Percentiles rank a stretch among this genome's conserved stretches.
Conservation (phyloP, 2,888 invertebrate genomes). For the Cyrtodaria siliqua region DNA sequence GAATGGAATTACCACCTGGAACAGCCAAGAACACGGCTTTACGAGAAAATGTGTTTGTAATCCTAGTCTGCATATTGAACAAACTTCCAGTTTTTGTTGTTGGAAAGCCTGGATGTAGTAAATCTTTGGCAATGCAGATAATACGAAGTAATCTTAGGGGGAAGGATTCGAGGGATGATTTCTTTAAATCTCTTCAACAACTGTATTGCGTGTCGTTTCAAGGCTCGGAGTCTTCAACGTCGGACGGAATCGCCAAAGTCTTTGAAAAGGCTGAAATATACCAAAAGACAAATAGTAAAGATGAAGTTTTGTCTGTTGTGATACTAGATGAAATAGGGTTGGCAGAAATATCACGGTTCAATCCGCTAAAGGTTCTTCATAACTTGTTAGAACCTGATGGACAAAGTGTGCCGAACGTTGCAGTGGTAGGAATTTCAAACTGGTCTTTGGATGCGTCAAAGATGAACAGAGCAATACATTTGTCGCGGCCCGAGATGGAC, state of each 20-base stretch:
- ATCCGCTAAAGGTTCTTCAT: conserved; percentile 77
- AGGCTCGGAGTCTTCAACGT: conserved; percentile 77
- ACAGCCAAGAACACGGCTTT: no score
- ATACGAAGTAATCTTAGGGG: no score
- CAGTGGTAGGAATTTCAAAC: no score
- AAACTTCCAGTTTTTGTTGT: conserved; percentile 73
- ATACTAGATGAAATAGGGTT: no score
- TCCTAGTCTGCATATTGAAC: no score
- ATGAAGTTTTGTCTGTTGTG: no score
- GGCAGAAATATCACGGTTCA: no score
- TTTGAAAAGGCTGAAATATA: conserved; percentile 74
- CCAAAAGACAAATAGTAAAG: conserved; percentile 55
- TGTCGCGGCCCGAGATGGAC: conserved; percentile 75
- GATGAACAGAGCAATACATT: no score
- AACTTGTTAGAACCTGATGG: conserved; percentile 71
- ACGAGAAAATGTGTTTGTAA: conserved; percentile 74
- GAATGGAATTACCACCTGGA: conserved; percentile 72
- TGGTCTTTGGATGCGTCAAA: no score
- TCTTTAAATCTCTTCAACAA: conserved; percentile 66
- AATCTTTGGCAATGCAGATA: no score
- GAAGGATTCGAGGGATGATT: conserved; percentile 69
- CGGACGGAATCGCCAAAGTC: conserved; percentile 75
- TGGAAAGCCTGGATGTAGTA: conserved; percentile 77
- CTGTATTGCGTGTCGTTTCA: no score
- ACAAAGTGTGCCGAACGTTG: conserved; percentile 58